Percentiles rank a stretch among this genome's conserved stretches.
Conservation (phyloP, 2,113 vertebrate species). For the Hippocampus guttulatus region DNA sequence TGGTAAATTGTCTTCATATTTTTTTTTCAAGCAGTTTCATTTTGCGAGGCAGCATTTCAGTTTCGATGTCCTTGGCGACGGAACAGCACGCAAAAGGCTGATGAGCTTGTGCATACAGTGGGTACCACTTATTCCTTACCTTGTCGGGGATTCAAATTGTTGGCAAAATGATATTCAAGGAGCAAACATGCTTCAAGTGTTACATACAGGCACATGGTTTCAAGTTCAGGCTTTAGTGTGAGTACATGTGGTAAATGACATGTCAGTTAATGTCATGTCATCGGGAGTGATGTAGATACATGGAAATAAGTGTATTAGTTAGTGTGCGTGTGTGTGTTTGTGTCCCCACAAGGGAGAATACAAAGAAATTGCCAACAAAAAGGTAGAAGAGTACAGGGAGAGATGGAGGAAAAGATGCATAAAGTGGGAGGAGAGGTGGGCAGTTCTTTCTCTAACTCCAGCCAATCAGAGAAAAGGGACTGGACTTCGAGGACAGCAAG, state of each 20-base stretch:
- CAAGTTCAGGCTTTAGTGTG: background rate
- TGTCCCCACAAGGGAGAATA: slow-evolving; percentile 45
- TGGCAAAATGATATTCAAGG: background rate
- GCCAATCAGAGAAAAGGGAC: slow-evolving; percentile 56
- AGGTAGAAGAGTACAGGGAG: slow-evolving; percentile 52
- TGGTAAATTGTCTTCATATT: slow-evolving; percentile 1
- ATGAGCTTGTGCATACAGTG: slow-evolving; percentile 46
- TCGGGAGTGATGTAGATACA: background rate
- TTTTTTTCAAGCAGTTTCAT: slow-evolving; percentile 21
- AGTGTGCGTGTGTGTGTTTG: slow-evolving; percentile 15
- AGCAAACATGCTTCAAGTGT: background rate
- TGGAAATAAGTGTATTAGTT: background rate
- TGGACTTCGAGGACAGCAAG: slow-evolving; percentile 44
- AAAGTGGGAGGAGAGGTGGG: slow-evolving; percentile 29
- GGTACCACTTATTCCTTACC: background rate
- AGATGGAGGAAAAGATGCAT: slow-evolving; percentile 16
- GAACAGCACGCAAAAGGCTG: slow-evolving; percentile 38
- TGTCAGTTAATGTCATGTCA: background rate
- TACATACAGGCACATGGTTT: background rate
- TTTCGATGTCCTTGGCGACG: slow-evolving; percentile 53
- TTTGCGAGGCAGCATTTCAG: slow-evolving; percentile 30
- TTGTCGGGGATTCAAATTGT: background rate
- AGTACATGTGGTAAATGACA: background rate
- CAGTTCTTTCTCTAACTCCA: slow-evolving; percentile 4
- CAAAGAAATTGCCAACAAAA: slow-evolving; percentile 49